Conservation (phyloP, 35 echinoderm and acorn worm species). For the Apostichopus californicus region DNA sequence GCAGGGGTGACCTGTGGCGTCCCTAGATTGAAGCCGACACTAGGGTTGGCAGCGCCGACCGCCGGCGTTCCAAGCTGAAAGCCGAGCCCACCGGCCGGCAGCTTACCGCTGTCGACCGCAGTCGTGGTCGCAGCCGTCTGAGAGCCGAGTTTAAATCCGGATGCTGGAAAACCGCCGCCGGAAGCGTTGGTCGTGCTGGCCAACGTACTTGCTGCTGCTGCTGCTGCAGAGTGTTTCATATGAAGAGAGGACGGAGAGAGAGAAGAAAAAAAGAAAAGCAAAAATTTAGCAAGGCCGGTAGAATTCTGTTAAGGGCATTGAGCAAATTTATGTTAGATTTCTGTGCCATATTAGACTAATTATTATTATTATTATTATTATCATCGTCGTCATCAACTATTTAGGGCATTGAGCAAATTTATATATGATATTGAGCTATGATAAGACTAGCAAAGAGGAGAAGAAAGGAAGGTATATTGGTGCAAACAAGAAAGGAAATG, state of each 20-base stretch:
- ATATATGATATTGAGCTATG: no score
- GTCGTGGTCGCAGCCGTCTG: background rate
- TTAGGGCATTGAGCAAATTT: no score
- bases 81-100: background rate
- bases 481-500: no score
- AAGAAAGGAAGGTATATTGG: no score
- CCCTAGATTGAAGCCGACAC: background rate
- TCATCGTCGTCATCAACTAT: no score
- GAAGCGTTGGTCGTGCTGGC: background rate
- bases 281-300: background rate
- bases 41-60: no score
- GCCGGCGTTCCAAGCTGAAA: background rate
- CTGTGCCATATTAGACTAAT: no score
- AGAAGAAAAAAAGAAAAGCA: background rate
- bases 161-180: background rate
- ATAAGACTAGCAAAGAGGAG: no score
- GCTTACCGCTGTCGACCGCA: background rate
- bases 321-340: no score
- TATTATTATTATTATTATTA: no score
- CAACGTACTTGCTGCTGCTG: background rate
- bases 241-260: background rate
- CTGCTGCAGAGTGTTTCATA: background rate
- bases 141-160: slow-evolving; percentile 10
- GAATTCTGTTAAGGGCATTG: background rate
- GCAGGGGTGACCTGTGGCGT: background rate